Base-by-base conservation (phyloP, 1,140 invertebrate species). In the Ditylenchus dipsaci region DNA sequence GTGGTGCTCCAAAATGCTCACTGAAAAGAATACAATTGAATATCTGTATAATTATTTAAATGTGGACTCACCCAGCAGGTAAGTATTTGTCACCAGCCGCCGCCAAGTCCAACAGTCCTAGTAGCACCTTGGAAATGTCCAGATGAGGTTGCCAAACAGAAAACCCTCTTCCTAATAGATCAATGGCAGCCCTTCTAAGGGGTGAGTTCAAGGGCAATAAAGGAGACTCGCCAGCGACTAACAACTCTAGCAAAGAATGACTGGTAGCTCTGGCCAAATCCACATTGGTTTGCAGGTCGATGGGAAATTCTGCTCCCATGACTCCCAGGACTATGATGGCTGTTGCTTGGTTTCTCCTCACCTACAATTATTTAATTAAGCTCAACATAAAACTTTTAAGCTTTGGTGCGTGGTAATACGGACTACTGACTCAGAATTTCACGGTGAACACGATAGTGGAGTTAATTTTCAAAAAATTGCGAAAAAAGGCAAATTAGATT, bases 121-220 rank as follows among this genome's bases (percentile, higher is more conserved):
- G 85, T 23, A 95, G 84, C 29, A 95, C 90, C 64, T 82, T 78
- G 38, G 93, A 94, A 58, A 97, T 93, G 84, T 98, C 95, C 23
- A 99, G 83, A 84, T 97, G 95, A 0, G 94, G 93, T 84, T 98
- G 94, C 95, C 95, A 99, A 0, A 97, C 92, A 0, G 91, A 93
- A 83, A 98, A 99, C 29, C 95, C 95, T 58, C 95, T 87, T 0
- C 95, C 87, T 42, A 87, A 75, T 58, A 99, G 87, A 87, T 98
- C 95, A 56, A 98, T 95, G 1, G 95, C 93, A 19, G 95, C 94
- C 70, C 95, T 85, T 19, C 95, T 86, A 29, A 97, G 85, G 0
- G 93, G 89, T 17, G 93, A 95, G 84, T 95, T 90, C 17, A 90
- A 86, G 0, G 93, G 93, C 64, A 96, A 84, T 74, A 90, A 89